A percentile compares a stretch with the other conserved stretches of the same genome.
These are phyloP conservation scores for Machaerirhynchus nigripectus DNA, from an alignment of 2,113 vertebrate genomes.

Conservation along the genomic window DNA sequence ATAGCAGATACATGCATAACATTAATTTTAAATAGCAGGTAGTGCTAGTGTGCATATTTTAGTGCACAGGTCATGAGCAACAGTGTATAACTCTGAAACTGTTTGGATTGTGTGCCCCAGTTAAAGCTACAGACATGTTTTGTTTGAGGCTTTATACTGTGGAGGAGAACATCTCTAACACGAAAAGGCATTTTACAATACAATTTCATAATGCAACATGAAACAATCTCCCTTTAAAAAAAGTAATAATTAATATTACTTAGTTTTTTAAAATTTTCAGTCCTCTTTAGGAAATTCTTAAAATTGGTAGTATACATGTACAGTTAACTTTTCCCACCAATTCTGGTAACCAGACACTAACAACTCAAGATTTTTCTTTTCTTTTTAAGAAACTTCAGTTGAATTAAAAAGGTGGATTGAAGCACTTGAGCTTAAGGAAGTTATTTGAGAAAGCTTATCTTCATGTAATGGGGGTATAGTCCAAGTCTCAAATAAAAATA, in stretches of 20 bases:
- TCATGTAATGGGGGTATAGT: neutral
- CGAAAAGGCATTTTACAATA: neutral
- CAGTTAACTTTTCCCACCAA: neutral
- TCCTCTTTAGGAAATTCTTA: neutral
- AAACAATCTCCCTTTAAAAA: neutral
- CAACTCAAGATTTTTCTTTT: neutral
- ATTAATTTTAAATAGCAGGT: neutral
- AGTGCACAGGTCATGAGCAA: neutral
- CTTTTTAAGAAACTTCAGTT: neutral
- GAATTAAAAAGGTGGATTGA: neutral
- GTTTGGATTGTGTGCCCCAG: neutral
- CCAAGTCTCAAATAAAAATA: constrained; percentile 55
- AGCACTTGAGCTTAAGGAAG: constrained; percentile 22
- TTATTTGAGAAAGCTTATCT: constrained; percentile 21
- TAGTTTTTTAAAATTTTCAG: neutral
- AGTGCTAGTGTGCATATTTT: neutral
- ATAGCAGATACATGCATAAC: neutral
- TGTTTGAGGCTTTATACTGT: neutral
- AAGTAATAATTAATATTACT: neutral
- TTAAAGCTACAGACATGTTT: neutral
- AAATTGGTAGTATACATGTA: neutral
- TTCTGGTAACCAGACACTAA: neutral
- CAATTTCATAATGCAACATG: neutral
- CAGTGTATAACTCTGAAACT: neutral
- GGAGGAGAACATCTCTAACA: neutral